Conservation (phyloP, 2,888 invertebrate genomes). For the Syritta pipiens region DNA sequence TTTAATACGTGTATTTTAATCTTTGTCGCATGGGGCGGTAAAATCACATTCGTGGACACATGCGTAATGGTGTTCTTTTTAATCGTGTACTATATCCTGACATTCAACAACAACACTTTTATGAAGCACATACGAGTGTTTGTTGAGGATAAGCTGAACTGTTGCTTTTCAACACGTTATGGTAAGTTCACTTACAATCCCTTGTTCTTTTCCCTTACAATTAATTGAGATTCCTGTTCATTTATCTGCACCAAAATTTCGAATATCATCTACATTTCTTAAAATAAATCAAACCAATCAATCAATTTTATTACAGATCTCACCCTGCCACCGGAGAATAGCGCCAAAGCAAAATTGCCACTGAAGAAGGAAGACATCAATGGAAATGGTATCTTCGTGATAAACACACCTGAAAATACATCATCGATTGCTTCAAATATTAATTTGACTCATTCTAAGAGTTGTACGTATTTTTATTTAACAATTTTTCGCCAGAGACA, state of each 20-base stretch:
- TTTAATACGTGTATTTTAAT: conserved; percentile 86
- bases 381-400: conserved; percentile 76
- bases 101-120: conserved; percentile 84
- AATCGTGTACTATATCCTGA: conserved; percentile 85
- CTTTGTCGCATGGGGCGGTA: conserved; percentile 87
- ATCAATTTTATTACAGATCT: conserved; percentile 75
- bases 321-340: conserved; percentile 78
- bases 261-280: no score
- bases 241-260: no score
- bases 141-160: conserved; percentile 78
- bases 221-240: no score
- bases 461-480: conserved; percentile 72
- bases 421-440: conserved; percentile 76
- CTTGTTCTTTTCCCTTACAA: background rate
- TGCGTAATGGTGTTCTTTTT: conserved; percentile 86
- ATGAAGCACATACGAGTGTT: conserved; percentile 78
- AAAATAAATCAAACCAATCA: no score
- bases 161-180: conserved; percentile 78
- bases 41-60: conserved; percentile 90
- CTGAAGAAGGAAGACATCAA: conserved; percentile 76
- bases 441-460: conserved; percentile 75
- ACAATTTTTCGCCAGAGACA: background rate
- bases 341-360: conserved; percentile 78
- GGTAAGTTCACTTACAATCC: conserved; percentile 70
- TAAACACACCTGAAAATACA: conserved; percentile 76